These are phyloP conservation scores for Chelonia mydas DNA, from an alignment of 2,797 vertebrate genomes.

Conservation along the genomic window DNA sequence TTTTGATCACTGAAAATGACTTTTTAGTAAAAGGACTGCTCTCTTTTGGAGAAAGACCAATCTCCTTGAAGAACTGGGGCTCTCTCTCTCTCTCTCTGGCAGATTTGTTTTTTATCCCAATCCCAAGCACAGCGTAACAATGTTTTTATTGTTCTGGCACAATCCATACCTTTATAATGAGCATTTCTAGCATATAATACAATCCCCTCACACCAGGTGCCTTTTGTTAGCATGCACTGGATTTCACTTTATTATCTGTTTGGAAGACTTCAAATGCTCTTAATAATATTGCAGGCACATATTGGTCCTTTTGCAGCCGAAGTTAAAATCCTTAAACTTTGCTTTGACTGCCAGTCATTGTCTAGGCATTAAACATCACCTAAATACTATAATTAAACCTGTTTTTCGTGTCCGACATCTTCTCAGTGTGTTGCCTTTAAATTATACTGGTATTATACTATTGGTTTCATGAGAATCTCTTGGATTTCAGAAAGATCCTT, in stretches of 20 bases:
- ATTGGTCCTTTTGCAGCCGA: slow-evolving; percentile 26
- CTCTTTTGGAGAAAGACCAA: background rate
- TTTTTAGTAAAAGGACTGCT: background rate
- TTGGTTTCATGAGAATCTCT: slow-evolving; percentile 4
- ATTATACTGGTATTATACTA: background rate
- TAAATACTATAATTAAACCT: slow-evolving; percentile 52
- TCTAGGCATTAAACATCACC: background rate
- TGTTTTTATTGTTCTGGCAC: slow-evolving; percentile 33
- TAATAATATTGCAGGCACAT: background rate
- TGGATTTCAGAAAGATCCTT: slow-evolving; percentile 38
- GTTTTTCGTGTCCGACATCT: slow-evolving; percentile 17
- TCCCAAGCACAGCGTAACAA: background rate
- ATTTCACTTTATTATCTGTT: slow-evolving; percentile 52
- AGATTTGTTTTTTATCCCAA: slow-evolving; percentile 1
- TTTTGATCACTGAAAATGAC: slow-evolving; percentile 40
- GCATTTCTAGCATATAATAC: slow-evolving; percentile 24
- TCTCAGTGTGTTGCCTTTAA: slow-evolving; percentile 30
- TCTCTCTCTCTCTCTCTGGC: slow-evolving; percentile 8
- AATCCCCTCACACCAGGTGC: slow-evolving; percentile 31
- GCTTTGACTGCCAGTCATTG: slow-evolving; percentile 2
- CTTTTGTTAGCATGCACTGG: slow-evolving; percentile 27
- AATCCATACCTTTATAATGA: slow-evolving; percentile 48
- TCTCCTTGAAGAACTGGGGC: background rate
- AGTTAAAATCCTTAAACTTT: slow-evolving; percentile 53
- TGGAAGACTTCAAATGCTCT: slow-evolving; percentile 49